These are phyloP conservation scores for Peromyscus aztecus DNA, from an alignment of 2,797 vertebrate genomes.

Conservation along the genomic window DNA sequence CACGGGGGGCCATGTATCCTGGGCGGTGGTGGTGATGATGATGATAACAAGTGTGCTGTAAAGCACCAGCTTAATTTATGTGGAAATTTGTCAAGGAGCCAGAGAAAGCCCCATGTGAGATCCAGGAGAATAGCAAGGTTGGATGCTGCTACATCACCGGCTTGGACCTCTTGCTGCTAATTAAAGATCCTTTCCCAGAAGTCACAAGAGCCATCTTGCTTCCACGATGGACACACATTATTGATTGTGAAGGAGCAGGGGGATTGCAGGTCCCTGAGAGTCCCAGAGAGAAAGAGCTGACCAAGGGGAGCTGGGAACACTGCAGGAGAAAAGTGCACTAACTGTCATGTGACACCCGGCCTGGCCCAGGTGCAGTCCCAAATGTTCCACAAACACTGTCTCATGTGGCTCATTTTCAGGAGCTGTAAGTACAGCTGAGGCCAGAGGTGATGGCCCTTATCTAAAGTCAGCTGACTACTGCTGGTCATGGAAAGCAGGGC, in stretches of 20 bases:
- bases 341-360: background rate
- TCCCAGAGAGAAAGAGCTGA: background rate
- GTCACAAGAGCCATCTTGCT: constrained; percentile 12
- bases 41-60: background rate
- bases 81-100: constrained; percentile 6
- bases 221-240: constrained; percentile 33
- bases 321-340: background rate
- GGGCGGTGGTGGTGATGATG: background rate
- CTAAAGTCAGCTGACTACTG: background rate
- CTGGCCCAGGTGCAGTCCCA: background rate
- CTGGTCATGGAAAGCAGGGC: background rate
- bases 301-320: background rate
- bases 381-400: background rate
- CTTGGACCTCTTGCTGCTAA: background rate
- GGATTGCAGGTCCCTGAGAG: background rate
- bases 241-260: background rate
- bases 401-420: background rate
- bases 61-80: background rate
- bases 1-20: background rate
- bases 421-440: background rate
- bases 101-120: background rate
- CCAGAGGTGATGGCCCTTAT: background rate
- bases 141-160: background rate
- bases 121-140: background rate
- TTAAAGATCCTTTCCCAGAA: constrained; percentile 42